Evolutionary conservation across 1,140 invertebrate genomes (phyloP).

Genomic region (Leptopilina boulardi): DNA sequence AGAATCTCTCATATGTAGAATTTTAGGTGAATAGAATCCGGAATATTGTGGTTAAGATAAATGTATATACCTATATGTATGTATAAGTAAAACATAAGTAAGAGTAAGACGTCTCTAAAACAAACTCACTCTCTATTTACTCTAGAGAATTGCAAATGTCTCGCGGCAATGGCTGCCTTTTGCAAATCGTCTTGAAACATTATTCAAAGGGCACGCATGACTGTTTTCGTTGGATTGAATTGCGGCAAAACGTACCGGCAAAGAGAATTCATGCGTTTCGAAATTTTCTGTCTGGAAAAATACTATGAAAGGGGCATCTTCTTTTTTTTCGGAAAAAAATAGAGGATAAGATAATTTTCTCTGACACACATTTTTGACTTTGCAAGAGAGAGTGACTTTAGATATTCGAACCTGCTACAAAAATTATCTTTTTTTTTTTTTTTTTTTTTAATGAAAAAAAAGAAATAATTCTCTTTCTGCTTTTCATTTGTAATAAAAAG

Average conservation of each 20-base stretch:
- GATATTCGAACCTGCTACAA: no score
- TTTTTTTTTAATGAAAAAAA: neutral
- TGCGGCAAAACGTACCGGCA: neutral
- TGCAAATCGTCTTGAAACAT: slow-evolving; percentile 16
- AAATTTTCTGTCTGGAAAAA: neutral
- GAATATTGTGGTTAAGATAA: neutral
- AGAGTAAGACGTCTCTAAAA: slow-evolving; percentile 20
- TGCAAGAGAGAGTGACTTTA: no score
- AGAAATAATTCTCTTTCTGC: neutral
- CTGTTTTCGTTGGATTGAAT: slow-evolving; percentile 13
- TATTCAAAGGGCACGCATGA: slow-evolving; percentile 34
- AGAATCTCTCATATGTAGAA: no score
- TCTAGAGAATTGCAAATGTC: slow-evolving; percentile 37
- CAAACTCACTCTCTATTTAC: slow-evolving; percentile 42
- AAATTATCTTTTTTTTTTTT: no score
- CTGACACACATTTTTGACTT: no score
- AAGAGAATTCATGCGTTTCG: slow-evolving; percentile 11
- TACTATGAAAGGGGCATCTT: neutral
- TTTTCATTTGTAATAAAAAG: neutral
- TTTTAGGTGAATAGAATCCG: neutral
- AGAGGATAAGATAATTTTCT: no score
- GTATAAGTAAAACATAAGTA: neutral
- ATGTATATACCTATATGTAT: neutral
- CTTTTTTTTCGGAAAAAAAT: neutral
- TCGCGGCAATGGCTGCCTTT: slow-evolving; percentile 31